Evolutionary conservation across 2,113 vertebrate species (phyloP).

Genomic region (Brachyhypopomus occidentalis): DNA sequence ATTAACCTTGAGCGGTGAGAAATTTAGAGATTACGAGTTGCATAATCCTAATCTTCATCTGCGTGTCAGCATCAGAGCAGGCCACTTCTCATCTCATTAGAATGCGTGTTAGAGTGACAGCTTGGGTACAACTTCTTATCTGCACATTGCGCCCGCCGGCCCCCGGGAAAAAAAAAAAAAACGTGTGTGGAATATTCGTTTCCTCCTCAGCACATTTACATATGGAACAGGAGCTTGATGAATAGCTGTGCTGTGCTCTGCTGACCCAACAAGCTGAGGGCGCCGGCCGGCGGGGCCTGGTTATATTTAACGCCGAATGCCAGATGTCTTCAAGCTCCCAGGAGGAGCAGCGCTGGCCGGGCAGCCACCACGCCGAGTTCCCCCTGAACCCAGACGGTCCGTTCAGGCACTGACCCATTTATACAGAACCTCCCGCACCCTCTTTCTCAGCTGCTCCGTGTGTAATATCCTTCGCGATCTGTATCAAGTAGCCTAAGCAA

Average conservation of each 20-base stretch:
- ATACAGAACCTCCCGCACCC: neutral
- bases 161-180: too few species aligned
- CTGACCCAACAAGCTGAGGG: conserved; percentile 50
- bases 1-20: conserved; percentile 10
- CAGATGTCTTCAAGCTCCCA: conserved; percentile 39
- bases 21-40: conserved; percentile 38
- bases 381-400: conserved; percentile 17
- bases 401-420: conserved; percentile 38
- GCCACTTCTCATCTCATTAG: conserved; percentile 26
- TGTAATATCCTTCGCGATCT: neutral
- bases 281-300: conserved; percentile 33
- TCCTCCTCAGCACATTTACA: conserved; percentile 41
- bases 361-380: neutral
- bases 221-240: conserved; percentile 56
- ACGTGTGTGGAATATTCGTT: neutral
- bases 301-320: conserved; percentile 48
- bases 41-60: neutral
- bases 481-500: too few species aligned
- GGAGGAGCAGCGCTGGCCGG: conserved; percentile 5
- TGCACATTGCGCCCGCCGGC: neutral
- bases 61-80: conserved; percentile 2
- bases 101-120: conserved; percentile 12
- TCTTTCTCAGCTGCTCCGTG: neutral
- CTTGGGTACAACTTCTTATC: conserved; percentile 25
- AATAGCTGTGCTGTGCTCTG: conserved; percentile 50